phyloP scores from a whole-genome alignment of 2,113 vertebrate species.

The Mystacornis crossleyi region DNA sequence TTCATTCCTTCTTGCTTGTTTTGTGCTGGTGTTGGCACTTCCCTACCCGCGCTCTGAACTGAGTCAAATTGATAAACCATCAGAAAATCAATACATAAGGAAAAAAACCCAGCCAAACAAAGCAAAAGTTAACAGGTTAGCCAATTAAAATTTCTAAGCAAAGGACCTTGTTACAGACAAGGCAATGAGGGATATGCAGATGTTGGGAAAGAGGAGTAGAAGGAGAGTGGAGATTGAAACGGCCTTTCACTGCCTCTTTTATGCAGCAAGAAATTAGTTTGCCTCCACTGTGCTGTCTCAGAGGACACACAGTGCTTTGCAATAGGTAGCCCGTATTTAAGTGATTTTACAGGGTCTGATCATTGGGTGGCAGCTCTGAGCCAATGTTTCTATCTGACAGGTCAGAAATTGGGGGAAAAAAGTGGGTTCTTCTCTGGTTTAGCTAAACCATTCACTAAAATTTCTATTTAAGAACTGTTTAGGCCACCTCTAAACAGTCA shows the following conservation, averaged over 20 bases:
- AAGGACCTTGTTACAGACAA: background rate
- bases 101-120: background rate
- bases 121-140: background rate
- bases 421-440: background rate
- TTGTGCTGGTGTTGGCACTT: background rate
- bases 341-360: background rate
- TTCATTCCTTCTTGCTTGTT: background rate
- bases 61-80: background rate
- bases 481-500: background rate
- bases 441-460: background rate
- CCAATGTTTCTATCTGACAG: background rate
- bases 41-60: background rate
- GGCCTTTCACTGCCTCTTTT: background rate
- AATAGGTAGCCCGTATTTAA: background rate
- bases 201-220: background rate
- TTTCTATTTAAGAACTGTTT: background rate
- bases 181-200: background rate
- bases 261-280: background rate
- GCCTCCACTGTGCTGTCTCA: fast-evolving
- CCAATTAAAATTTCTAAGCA: background rate
- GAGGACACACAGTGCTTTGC: background rate
- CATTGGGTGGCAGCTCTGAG: conserved; percentile 65
- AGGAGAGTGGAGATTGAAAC: background rate
- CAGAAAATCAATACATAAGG: background rate
- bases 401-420: background rate